These are phyloP conservation scores for Pangasianodon gigas DNA, from an alignment of 2,113 vertebrate species.

Conservation along the genomic window DNA sequence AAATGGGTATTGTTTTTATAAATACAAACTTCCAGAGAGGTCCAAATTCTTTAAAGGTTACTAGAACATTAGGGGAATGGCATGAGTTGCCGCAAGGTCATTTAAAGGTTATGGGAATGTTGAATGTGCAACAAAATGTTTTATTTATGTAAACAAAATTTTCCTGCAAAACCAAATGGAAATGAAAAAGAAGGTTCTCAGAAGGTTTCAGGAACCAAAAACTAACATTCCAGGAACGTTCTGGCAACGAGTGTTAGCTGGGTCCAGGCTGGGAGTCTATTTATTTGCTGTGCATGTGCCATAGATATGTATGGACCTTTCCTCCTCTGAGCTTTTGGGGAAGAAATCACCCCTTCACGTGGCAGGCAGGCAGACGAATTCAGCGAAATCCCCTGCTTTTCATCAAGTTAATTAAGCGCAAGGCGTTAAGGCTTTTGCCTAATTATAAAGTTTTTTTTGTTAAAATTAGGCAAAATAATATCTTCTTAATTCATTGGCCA, in stretches of 20 bases:
- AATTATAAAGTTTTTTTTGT: background rate
- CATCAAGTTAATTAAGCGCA: background rate
- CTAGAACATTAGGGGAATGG: too few species aligned
- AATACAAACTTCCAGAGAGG: too few species aligned
- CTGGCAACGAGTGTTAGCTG: background rate
- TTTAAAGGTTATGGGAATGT: too few species aligned
- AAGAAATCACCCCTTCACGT: background rate
- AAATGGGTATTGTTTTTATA: too few species aligned
- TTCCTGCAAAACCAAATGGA: too few species aligned
- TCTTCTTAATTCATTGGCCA: background rate
- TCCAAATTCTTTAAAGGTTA: too few species aligned
- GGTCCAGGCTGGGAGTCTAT: background rate
- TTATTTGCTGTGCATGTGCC: background rate
- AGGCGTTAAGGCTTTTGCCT: background rate
- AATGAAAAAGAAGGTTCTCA: too few species aligned
- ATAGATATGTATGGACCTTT: background rate
- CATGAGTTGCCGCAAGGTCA: too few species aligned
- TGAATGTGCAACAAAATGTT: too few species aligned
- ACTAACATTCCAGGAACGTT: background rate
- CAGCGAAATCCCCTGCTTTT: background rate
- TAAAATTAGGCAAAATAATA: background rate
- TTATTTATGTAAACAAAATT: too few species aligned
- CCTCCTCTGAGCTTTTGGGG: background rate
- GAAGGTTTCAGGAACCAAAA: too few species aligned
- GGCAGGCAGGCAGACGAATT: background rate